Evolutionary conservation across 2,797 vertebrate species (phyloP).

Genomic region (Acrocephalus scirpaceus): DNA sequence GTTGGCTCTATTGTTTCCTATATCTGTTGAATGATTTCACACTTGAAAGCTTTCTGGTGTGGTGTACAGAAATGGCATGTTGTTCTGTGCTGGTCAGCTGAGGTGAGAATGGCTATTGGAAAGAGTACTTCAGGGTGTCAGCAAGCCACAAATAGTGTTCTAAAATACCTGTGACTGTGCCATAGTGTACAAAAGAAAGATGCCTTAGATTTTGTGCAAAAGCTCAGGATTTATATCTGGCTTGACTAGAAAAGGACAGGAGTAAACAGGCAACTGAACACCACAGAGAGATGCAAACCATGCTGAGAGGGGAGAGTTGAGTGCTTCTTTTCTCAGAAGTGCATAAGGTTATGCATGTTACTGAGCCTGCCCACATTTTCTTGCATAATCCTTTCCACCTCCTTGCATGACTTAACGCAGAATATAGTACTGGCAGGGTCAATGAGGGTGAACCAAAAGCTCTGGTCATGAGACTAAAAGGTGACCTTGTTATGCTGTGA

Average conservation of each 20-base stretch:
- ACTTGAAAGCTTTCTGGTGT: background rate
- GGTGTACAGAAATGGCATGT: background rate
- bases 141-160: background rate
- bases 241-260: background rate
- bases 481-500: conserved; percentile 55
- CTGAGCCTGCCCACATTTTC: background rate
- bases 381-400: conserved; percentile 22
- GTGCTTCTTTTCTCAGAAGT: background rate
- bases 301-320: background rate
- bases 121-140: background rate
- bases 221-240: background rate
- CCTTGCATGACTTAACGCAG: conserved; percentile 24
- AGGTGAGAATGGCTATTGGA: background rate
- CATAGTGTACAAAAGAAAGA: background rate
- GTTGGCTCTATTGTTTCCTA: background rate
- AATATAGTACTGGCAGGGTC: background rate
- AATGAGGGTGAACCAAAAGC: background rate
- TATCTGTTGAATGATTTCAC: conserved; percentile 19
- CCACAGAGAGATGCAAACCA: background rate
- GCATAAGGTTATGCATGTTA: background rate
- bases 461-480: conserved; percentile 52
- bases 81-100: background rate
- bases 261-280: background rate
- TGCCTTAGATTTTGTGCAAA: background rate
- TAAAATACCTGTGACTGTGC: background rate